Evolutionary conservation across 2,797 vertebrate genomes (phyloP), one percentile per base, ranked within the genome.

Genomic region (Mallotus villosus): DNA sequence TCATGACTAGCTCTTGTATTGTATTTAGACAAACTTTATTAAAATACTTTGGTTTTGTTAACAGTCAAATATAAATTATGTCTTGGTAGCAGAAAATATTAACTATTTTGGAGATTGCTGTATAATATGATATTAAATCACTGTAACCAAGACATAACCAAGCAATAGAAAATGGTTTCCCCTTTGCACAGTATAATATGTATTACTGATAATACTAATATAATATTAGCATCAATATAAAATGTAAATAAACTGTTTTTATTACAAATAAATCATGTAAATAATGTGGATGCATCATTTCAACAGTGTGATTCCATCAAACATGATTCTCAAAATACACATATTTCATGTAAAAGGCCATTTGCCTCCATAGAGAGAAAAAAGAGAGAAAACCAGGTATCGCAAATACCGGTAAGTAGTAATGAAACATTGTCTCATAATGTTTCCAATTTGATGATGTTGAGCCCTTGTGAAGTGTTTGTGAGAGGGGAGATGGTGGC

Each of bases 361-460:
- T 59, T 59, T 24, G 7, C 19, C 57, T 24, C 19, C 57, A 21
- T 14, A 53, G 19, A 55, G 19, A 55, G 16, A 29, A 14, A 60
- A 59, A 22, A 61, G 29, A 12, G 11, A 25, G 34, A 51, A 22
- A 49, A 16, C 46, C 24, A 61, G 22, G 59, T 24, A 61, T n/a
- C 4, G 21, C 4, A 61, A 61, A 25, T 14, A n/a, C n/a, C n/a
- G n/a, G n/a, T n/a, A 4, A 25, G 12, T 4, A 61, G 14, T n/a
- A 24, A 61, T 24, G 2, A 24, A 61, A 61, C 41, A 66, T 7
- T 5, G 9, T 68, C 24, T 93, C 81, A 93, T 75, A 92, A 90
- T 57, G 92, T 91, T 83, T 97, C 95, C 78, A 95, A 93, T 88
- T 96, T 97, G 72, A 96, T 93, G 67, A 92, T 92, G 81, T 84